Conservation (phyloP, 1,140 invertebrate species). For the Triops cancriformis region DNA sequence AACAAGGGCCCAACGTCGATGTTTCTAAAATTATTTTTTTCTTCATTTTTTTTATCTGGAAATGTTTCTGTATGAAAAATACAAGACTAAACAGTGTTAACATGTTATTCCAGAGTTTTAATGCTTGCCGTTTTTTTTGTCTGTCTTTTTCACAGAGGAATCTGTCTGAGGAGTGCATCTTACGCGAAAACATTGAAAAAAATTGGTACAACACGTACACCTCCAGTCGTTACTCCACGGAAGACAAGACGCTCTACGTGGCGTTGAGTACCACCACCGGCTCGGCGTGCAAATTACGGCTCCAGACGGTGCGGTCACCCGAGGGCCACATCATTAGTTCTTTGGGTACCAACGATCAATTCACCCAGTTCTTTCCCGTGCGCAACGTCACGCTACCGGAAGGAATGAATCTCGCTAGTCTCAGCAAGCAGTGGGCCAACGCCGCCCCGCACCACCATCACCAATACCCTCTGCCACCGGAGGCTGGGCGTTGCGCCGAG, state of each 20-base stretch:
- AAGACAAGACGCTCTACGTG: slow-evolving; percentile 59
- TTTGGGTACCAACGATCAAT: slow-evolving; percentile 23
- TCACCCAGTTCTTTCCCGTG: slow-evolving; percentile 25
- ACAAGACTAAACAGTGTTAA: too few relatives aligned
- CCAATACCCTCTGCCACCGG: slow-evolving; percentile 15
- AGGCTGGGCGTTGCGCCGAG: slow-evolving; percentile 15
- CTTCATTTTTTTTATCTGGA: not conserved
- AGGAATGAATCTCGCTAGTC: slow-evolving; percentile 26
- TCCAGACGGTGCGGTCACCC: slow-evolving; percentile 42
- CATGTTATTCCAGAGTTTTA: too few relatives aligned
- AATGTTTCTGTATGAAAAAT: too few relatives aligned
- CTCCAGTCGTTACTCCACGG: slow-evolving; percentile 60
- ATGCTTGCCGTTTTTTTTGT: slow-evolving; percentile 34
- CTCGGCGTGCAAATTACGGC: slow-evolving; percentile 55
- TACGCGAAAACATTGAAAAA: slow-evolving; percentile 72
- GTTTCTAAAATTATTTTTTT: not conserved
- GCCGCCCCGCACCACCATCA: not conserved
- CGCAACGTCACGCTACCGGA: slow-evolving; percentile 25
- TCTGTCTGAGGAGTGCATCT: slow-evolving; percentile 70
- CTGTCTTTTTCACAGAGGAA: slow-evolving; percentile 60
- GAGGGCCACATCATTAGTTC: slow-evolving; percentile 18
- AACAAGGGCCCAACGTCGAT: not conserved
- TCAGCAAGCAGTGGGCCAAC: slow-evolving; percentile 15
- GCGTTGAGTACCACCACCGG: slow-evolving; percentile 59
- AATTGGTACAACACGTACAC: slow-evolving; percentile 79